A percentile compares a stretch with the other conserved stretches of the same genome.
These are phyloP conservation scores for Cephalopachus bancanus DNA, from an alignment of 2,797 vertebrate genomes.

Conservation along the genomic window DNA sequence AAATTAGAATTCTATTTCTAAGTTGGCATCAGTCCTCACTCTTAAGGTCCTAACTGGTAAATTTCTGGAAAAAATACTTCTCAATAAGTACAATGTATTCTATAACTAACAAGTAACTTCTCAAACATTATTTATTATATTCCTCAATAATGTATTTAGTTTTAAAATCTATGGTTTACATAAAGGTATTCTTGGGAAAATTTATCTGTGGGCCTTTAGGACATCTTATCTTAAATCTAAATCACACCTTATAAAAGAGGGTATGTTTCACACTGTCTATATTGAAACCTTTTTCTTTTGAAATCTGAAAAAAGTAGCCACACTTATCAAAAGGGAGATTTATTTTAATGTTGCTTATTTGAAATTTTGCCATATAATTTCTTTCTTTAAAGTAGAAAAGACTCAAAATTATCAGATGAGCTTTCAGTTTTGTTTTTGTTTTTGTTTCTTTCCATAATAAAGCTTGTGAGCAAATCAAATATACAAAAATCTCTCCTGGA, in stretches of 20 bases:
- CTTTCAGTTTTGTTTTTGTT: not conserved
- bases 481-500: not conserved
- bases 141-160: not conserved
- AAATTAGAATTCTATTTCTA: not conserved
- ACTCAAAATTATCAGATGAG: not conserved
- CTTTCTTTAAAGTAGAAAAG: conserved; percentile 5
- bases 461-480: not conserved
- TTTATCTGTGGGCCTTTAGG: not conserved
- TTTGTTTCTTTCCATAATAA: not conserved
- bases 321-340: conserved; percentile 20
- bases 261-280: conserved; percentile 10
- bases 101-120: not conserved
- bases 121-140: not conserved
- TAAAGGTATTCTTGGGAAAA: not conserved
- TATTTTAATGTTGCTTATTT: not conserved
- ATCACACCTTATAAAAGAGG: not conserved
- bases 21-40: not conserved
- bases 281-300: not conserved
- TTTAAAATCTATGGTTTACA: conserved; percentile 37
- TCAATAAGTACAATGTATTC: not conserved
- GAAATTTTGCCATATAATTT: conserved; percentile 25
- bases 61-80: not conserved
- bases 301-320: conserved; percentile 41
- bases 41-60: not conserved
- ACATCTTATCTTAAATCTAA: not conserved